phyloP scores from a whole-genome alignment of 2,888 invertebrate species.

The Stictocephala bisonia region DNA sequence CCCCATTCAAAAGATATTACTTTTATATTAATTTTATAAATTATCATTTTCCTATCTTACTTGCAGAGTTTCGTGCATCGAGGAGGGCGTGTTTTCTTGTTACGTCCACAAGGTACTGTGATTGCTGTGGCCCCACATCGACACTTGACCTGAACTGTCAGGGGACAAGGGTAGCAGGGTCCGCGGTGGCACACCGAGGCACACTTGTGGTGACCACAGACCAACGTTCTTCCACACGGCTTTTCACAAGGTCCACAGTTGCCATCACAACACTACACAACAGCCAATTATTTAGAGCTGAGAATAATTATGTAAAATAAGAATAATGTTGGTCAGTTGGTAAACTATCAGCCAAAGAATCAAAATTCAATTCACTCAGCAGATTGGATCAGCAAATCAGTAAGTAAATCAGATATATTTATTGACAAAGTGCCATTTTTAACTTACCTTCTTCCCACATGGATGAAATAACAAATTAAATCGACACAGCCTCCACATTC shows the following conservation, averaged over 20 bases:
- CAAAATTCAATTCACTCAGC: too few species aligned
- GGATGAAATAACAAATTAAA: too few species aligned
- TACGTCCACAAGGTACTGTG: slow-evolving; percentile 88
- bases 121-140: slow-evolving; percentile 83
- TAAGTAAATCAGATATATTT: too few species aligned
- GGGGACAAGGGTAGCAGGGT: slow-evolving; percentile 85
- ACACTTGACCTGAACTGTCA: slow-evolving; percentile 78
- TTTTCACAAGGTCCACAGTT: slow-evolving; percentile 87
- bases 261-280: slow-evolving; percentile 84
- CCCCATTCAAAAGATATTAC: too few species aligned
- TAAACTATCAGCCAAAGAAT: too few species aligned
- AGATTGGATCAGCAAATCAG: too few species aligned
- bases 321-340: too few species aligned
- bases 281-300: slow-evolving; percentile 12
- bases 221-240: slow-evolving; percentile 82
- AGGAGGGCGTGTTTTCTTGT: slow-evolving; percentile 80
- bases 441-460: too few species aligned
- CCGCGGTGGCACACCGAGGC: slow-evolving; percentile 82
- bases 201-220: slow-evolving; percentile 91
- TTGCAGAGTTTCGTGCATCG: slow-evolving; percentile 71
- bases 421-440: too few species aligned
- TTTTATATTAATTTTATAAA: background rate
- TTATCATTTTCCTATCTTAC: slow-evolving; percentile 32
- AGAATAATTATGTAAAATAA: slow-evolving; percentile 20
- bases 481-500: too few species aligned